These are phyloP conservation scores for Atta texana DNA, from an alignment of 1,140 invertebrate species.

Conservation along the genomic window DNA sequence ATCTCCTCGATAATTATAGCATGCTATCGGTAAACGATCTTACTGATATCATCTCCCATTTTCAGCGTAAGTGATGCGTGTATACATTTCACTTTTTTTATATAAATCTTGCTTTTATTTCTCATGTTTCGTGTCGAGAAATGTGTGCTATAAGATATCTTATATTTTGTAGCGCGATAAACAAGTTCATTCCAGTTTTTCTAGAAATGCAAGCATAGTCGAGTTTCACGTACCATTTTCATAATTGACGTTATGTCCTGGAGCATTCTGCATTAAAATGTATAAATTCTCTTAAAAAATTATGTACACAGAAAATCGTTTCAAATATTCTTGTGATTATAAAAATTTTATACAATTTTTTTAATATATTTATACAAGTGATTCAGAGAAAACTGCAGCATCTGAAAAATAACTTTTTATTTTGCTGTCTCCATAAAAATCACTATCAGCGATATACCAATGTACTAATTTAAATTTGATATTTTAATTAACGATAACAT, in stretches of 20 bases:
- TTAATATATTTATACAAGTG: background rate
- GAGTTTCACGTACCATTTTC: no score
- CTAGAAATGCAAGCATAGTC: no score
- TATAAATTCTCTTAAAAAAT: background rate
- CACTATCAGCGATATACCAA: background rate
- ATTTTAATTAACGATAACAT: background rate
- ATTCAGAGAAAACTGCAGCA: background rate
- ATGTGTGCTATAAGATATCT: no score
- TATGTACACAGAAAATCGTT: background rate
- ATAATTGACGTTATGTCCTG: background rate
- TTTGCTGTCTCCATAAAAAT: background rate
- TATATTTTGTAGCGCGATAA: no score
- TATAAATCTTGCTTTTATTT: background rate
- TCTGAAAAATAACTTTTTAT: background rate
- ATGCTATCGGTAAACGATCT: background rate
- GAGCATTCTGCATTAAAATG: background rate
- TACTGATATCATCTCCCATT: slow-evolving; percentile 27
- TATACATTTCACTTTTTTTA: background rate
- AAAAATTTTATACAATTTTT: background rate
- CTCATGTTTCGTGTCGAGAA: no score
- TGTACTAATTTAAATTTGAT: no score
- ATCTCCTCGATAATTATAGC: background rate
- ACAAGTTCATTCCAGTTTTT: no score
- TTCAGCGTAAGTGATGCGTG: slow-evolving; percentile 21
- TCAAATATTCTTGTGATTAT: background rate